A percentile compares a stretch with the other conserved stretches of the same genome.
Conservation (phyloP, 2,797 vertebrate species). For the Steatocranus sp. region DNA sequence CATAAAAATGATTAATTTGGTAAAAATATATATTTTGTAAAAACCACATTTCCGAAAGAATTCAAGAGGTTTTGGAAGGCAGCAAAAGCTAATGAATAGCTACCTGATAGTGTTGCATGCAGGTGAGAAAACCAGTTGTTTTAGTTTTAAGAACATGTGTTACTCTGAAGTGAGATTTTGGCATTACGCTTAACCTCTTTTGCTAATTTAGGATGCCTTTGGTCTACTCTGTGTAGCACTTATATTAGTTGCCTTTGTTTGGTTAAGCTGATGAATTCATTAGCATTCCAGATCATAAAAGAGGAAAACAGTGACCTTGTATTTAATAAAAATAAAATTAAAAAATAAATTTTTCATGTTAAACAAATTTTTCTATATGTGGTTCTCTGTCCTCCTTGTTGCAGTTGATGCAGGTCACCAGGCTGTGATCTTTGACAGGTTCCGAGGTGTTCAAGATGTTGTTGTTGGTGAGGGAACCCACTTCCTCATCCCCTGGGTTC, state of each 20-base stretch:
- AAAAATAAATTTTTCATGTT: neutral
- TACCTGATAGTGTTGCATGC: neutral
- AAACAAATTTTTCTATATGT: neutral
- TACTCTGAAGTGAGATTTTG: neutral
- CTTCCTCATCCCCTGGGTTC: constrained; percentile 96
- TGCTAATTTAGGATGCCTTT: neutral
- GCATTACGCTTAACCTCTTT: neutral
- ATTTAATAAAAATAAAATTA: neutral
- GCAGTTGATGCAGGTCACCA: constrained; percentile 93
- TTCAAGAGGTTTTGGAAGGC: neutral
- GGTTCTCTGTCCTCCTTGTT: neutral
- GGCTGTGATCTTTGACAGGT: constrained; percentile 95
- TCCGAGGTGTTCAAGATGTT: constrained; percentile 86
- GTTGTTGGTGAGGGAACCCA: constrained; percentile 93
- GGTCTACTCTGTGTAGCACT: neutral
- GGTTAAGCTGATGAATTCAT: neutral
- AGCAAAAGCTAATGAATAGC: neutral
- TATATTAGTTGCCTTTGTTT: neutral
- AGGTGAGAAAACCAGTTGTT: neutral
- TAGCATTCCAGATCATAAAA: neutral
- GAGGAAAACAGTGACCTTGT: neutral
- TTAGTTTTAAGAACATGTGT: neutral
- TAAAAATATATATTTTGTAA: neutral
- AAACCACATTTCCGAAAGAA: neutral
- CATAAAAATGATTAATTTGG: neutral